These are phyloP conservation scores for Drosophila triauraria DNA, from an alignment of 1,140 invertebrate genomes.

Conservation along the genomic window DNA sequence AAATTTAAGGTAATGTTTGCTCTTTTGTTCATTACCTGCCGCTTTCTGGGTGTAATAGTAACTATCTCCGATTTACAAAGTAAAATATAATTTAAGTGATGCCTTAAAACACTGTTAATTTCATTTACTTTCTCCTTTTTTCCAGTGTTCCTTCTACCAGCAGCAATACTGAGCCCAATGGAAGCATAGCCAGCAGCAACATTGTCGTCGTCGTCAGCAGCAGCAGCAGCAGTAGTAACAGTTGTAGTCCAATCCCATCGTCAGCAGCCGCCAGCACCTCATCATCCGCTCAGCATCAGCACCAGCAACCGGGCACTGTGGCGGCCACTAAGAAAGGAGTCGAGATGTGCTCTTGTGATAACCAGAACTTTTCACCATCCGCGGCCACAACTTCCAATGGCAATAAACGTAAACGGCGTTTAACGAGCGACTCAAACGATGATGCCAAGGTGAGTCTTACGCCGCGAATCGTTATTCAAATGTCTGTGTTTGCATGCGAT, in stretches of 20 bases:
- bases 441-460: conserved; percentile 57
- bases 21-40: too few relatives aligned
- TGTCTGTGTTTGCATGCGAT: conserved; percentile 13
- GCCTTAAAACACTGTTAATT: conserved; percentile 37
- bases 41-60: too few relatives aligned
- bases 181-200: conserved; percentile 42
- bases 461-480: neutral
- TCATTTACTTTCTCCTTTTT: conserved; percentile 18
- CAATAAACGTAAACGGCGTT: conserved; percentile 68
- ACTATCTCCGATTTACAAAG: neutral
- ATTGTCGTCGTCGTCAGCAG: conserved; percentile 29
- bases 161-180: conserved; percentile 45
- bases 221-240: conserved; percentile 30
- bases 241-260: conserved; percentile 14
- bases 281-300: conserved; percentile 8
- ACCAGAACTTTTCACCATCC: conserved; percentile 43
- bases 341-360: conserved; percentile 60
- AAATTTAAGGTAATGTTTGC: too few relatives aligned
- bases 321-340: conserved; percentile 7
- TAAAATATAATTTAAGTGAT: neutral
- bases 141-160: conserved; percentile 60
- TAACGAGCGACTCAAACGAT: conserved; percentile 51
- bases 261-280: conserved; percentile 13
- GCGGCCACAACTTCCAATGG: conserved; percentile 34
- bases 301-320: conserved; percentile 11